Evolutionary conservation across 2,113 vertebrate species (phyloP).

Genomic region (Cricetomys ansorgei): DNA sequence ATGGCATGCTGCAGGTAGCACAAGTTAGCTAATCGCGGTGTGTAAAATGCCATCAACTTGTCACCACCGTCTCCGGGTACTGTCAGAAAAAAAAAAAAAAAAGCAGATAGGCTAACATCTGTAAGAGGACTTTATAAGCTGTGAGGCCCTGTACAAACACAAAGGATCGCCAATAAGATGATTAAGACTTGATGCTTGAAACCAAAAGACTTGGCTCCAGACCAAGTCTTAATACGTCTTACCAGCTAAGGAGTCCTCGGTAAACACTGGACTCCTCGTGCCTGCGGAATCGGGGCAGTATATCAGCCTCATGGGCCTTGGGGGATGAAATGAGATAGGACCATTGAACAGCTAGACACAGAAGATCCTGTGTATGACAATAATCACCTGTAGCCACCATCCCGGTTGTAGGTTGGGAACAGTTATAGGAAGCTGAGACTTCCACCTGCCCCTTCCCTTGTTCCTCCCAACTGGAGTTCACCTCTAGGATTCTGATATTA

Average conservation of each 20-base stretch:
- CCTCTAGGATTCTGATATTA: neutral
- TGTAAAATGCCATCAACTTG: neutral
- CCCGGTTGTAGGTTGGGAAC: neutral
- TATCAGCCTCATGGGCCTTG: fast-evolving
- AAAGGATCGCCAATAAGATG: neutral
- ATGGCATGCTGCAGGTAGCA: fast-evolving
- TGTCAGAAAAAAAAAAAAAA: neutral
- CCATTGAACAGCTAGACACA: fast-evolving
- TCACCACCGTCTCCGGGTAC: neutral
- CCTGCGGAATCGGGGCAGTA: neutral
- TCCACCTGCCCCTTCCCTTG: neutral
- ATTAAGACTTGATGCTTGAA: neutral
- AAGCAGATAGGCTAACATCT: neutral
- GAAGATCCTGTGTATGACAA: fast-evolving
- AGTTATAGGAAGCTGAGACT: fast-evolving
- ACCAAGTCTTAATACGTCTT: neutral
- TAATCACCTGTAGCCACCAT: fast-evolving
- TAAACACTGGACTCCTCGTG: no score
- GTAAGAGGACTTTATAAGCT: neutral
- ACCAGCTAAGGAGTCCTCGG: neutral
- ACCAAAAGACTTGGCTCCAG: neutral
- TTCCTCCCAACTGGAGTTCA: neutral
- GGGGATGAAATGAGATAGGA: no score
- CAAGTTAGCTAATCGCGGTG: fast-evolving
- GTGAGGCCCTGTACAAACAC: neutral